These are phyloP conservation scores for Pseudoatta argentina DNA, from an alignment of 1,140 invertebrate genomes.

Conservation along the genomic window DNA sequence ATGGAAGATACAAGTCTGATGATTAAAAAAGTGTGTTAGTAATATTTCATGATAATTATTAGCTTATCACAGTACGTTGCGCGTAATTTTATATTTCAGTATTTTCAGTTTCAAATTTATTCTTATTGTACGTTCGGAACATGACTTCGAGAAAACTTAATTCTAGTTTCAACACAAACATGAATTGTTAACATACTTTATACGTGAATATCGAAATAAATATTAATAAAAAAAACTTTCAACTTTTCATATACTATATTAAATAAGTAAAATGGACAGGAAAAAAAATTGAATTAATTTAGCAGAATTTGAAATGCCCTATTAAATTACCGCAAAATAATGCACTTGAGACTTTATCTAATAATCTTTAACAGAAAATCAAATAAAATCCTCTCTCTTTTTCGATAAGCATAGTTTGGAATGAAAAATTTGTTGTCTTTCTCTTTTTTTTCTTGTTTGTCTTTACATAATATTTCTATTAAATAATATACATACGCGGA, in stretches of 20 bases:
- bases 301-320: background rate
- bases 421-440: slow-evolving; percentile 1
- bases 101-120: slow-evolving; percentile 19
- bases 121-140: background rate
- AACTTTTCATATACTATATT: background rate
- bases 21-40: background rate
- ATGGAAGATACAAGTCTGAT: slow-evolving; percentile 12
- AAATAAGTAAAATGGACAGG: slow-evolving; percentile 27
- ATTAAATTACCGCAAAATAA: background rate
- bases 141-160: slow-evolving; percentile 21
- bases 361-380: slow-evolving; percentile 13
- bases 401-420: background rate
- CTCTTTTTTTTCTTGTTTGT: background rate
- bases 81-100: slow-evolving; percentile 39
- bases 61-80: slow-evolving; percentile 45
- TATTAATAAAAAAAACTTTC: slow-evolving; percentile 18
- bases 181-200: background rate
- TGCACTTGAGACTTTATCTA: background rate
- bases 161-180: slow-evolving; percentile 35
- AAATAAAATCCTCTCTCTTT: background rate
- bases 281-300: background rate
- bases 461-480: slow-evolving; percentile 3
- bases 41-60: slow-evolving; percentile 52
- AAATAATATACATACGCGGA: background rate
- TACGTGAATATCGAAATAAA: slow-evolving; percentile 24